phyloP scores from a whole-genome alignment of 1,140 invertebrate species.

The Cyphomyrmex costatus region DNA sequence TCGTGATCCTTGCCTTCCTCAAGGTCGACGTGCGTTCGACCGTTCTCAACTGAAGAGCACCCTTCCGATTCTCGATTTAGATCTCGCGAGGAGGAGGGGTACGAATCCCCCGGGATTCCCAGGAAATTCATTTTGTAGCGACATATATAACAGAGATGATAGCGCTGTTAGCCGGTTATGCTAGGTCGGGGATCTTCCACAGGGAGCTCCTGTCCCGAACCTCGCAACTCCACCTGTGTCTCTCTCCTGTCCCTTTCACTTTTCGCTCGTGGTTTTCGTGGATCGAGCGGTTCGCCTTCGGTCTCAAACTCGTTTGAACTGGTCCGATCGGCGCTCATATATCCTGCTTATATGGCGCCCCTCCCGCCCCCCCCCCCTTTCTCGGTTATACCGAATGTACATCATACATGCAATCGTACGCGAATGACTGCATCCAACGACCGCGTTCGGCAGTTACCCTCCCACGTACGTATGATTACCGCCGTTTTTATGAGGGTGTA shows the following conservation, averaged over 20 bases:
- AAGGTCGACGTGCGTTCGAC: constrained; percentile 5
- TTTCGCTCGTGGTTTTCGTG: constrained; percentile 80
- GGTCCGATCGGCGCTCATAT: constrained; percentile 71
- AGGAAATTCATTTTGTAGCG: not conserved
- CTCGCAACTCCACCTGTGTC: not conserved
- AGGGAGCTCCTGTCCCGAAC: not conserved
- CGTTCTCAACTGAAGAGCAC: not conserved
- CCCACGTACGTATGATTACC: constrained; percentile 25
- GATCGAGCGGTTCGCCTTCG: constrained; percentile 81
- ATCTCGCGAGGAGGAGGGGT: not conserved
- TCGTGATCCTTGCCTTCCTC: constrained; percentile 19
- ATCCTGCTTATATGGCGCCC: constrained; percentile 48
- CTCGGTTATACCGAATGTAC: constrained; percentile 63
- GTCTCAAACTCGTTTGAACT: constrained; percentile 80
- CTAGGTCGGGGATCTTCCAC: constrained; percentile 81
- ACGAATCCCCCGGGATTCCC: constrained; percentile 34
- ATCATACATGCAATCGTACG: not conserved
- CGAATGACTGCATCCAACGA: constrained; percentile 2
- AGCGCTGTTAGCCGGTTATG: constrained; percentile 69
- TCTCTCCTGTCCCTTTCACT: constrained; percentile 80
- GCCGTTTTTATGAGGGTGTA: constrained; percentile 49
- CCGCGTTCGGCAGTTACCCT: constrained; percentile 37
- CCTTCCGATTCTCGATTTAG: not conserved
- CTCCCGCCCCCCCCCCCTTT: constrained; percentile 33
- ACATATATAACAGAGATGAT: constrained; percentile 17